phyloP scores from a whole-genome alignment of 2,888 invertebrate genomes.

The Protophormia terraenovae region DNA sequence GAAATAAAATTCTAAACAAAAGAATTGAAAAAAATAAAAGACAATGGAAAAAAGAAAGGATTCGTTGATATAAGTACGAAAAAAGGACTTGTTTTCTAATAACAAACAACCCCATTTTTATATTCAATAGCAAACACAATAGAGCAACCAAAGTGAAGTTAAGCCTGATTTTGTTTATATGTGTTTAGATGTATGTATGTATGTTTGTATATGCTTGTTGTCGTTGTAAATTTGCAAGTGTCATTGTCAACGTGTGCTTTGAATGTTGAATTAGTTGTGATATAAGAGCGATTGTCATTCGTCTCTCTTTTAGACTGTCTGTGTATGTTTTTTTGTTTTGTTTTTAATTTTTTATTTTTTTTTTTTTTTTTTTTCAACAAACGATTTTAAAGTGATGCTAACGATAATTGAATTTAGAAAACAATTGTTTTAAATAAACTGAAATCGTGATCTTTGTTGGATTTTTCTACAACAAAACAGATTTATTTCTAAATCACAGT shows the following conservation, averaged over 20 bases:
- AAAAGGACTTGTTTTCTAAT: conserved; percentile 36
- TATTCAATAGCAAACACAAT: conserved; percentile 53
- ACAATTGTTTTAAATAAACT: conserved; percentile 68
- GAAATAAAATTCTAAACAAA: conserved; percentile 47
- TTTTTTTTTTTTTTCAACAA: background rate
- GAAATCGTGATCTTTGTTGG: conserved; percentile 65
- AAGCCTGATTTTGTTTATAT: background rate
- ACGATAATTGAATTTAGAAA: conserved; percentile 67
- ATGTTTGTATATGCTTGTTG: too few relatives aligned
- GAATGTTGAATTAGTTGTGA: conserved; percentile 61
- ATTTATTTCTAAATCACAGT: conserved; percentile 61
- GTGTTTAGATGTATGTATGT: too few relatives aligned
- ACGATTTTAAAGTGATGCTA: conserved; percentile 63
- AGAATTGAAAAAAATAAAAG: conserved; percentile 62
- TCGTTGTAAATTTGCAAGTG: conserved; percentile 50
- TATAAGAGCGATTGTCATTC: conserved; percentile 22
- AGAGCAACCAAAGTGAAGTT: background rate
- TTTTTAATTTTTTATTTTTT: background rate
- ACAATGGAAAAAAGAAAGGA: conserved; percentile 2
- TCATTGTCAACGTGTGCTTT: conserved; percentile 66
- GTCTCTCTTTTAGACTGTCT: conserved; percentile 19
- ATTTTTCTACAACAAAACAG: conserved; percentile 43
- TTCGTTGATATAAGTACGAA: conserved; percentile 8
- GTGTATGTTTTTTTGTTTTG: conserved; percentile 6
- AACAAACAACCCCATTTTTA: conserved; percentile 37